Percentiles rank a stretch among this genome's conserved stretches.
Evolutionary conservation across 2,888 invertebrate species (phyloP).

Genomic region (Philopedon plagiatum): DNA sequence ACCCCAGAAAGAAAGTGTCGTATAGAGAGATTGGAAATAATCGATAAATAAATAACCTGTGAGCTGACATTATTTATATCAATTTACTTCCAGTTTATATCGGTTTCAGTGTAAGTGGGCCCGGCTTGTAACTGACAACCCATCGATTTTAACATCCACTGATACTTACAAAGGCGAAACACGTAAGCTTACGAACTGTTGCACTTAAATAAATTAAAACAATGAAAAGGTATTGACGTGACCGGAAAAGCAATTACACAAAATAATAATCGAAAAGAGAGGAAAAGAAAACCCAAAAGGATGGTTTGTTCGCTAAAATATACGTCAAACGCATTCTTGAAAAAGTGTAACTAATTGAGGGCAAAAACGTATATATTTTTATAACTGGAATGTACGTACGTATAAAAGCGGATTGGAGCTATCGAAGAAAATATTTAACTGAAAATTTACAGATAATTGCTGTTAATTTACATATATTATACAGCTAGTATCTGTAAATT

Average conservation of each 20-base stretch:
- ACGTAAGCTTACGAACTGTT: conserved; percentile 34
- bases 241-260: conserved; percentile 25
- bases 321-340: background rate
- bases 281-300: background rate
- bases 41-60: too few species aligned
- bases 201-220: conserved; percentile 42
- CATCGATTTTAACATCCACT: conserved; percentile 25
- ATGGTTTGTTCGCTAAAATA: background rate
- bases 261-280: conserved; percentile 13
- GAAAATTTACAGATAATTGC: too few species aligned
- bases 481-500: too few species aligned
- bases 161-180: conserved; percentile 21
- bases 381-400: too few species aligned
- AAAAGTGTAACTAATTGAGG: too few species aligned
- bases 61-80: too few species aligned
- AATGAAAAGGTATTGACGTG: conserved; percentile 40
- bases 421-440: too few species aligned
- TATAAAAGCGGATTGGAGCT: too few species aligned
- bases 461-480: too few species aligned
- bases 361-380: too few species aligned
- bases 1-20: too few species aligned
- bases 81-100: background rate
- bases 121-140: background rate
- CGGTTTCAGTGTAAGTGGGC: background rate
- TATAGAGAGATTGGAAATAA: too few species aligned